Evolutionary conservation across 2,888 invertebrate genomes (phyloP).

Genomic region (Prenolepis imparis): DNA sequence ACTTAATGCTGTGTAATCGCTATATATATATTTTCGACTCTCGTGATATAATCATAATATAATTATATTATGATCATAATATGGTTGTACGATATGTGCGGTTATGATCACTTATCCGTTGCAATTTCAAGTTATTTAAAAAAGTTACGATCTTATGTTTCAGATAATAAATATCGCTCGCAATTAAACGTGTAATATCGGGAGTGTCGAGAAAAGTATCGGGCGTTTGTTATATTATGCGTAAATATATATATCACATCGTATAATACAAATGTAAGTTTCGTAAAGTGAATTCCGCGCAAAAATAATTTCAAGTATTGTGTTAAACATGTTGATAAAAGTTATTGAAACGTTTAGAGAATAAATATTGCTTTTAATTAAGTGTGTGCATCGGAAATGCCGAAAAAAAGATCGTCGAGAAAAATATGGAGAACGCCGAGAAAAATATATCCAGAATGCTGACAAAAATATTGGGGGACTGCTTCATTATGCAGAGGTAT

Average conservation of each 20-base stretch:
- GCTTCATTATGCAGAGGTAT: background rate
- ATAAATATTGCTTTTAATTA: no score
- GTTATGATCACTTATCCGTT: background rate
- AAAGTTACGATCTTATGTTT: background rate
- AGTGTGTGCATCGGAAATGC: no score
- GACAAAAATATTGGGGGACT: background rate
- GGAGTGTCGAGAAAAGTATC: background rate
- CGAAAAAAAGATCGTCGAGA: no score
- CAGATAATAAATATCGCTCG: background rate
- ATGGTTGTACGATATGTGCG: background rate
- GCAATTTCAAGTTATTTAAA: no score
- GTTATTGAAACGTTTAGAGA: no score
- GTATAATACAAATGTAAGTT: no score
- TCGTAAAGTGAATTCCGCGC: no score
- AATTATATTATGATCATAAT: background rate
- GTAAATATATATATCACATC: no score
- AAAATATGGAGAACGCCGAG: background rate
- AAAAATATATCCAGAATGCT: background rate
- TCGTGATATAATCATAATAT: background rate
- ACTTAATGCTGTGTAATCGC: background rate
- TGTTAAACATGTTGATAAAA: no score
- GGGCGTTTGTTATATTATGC: no score
- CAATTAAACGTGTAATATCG: background rate
- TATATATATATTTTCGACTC: background rate
- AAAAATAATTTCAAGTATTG: no score